Evolutionary conservation across 1,140 invertebrate genomes (phyloP).

Genomic region (Colletes gigas): DNA sequence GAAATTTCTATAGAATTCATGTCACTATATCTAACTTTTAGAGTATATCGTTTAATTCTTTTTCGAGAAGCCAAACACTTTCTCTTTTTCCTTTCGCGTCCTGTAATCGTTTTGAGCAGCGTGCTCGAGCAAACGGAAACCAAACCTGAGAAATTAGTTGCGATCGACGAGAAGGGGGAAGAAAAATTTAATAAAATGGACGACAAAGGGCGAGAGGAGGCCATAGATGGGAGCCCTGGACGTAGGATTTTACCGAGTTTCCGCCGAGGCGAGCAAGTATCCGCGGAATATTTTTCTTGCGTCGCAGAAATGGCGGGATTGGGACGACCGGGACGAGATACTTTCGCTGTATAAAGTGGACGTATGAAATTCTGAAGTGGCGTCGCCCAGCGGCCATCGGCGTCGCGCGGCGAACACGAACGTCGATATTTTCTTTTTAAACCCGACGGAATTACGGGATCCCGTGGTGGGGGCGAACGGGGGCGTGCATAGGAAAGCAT

Average conservation of each 20-base stretch:
- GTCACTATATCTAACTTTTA: too few species aligned
- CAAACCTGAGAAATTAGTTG: background rate
- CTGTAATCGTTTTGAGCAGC: too few species aligned
- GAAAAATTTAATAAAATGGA: background rate
- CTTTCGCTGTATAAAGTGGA: conserved; percentile 58
- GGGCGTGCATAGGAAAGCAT: conserved; percentile 24
- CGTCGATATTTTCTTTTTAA: conserved; percentile 53
- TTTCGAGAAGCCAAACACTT: too few species aligned
- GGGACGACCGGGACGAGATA: conserved; percentile 42
- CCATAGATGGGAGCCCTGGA: conserved; percentile 20
- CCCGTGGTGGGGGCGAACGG: background rate
- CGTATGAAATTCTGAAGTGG: conserved; percentile 67
- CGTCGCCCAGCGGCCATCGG: conserved; percentile 56
- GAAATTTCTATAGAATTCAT: too few species aligned
- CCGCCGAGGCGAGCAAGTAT: conserved; percentile 23
- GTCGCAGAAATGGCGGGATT: conserved; percentile 26
- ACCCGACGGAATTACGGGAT: conserved; percentile 47
- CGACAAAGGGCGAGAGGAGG: too few species aligned
- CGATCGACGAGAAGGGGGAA: background rate
- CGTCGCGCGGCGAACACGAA: conserved; percentile 36
- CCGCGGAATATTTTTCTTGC: conserved; percentile 57
- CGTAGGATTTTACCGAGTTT: conserved; percentile 47
- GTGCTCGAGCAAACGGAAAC: too few species aligned
- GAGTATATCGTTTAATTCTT: too few species aligned
- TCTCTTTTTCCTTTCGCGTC: too few species aligned